Conservation (phyloP, 2,797 vertebrate genomes). For the Australoheros facetus region DNA sequence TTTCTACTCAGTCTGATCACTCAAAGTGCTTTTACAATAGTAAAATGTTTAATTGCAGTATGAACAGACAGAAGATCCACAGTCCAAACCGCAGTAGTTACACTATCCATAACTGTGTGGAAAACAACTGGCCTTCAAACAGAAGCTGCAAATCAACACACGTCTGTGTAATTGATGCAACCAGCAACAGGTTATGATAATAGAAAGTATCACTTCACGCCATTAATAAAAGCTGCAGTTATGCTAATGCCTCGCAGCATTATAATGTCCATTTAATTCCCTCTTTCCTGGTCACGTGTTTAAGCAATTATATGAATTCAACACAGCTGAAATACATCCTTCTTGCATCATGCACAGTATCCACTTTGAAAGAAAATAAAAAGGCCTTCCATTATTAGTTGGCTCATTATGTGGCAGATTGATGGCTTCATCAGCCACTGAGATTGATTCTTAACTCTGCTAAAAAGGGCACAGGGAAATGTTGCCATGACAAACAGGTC, state of each 20-base stretch:
- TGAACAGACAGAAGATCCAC: background rate
- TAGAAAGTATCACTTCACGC: background rate
- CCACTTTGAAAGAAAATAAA: constrained; percentile 6
- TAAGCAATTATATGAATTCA: background rate
- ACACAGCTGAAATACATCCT: constrained; percentile 12
- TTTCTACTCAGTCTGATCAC: too few relatives aligned
- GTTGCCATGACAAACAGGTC: constrained; percentile 63
- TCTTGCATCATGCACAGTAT: constrained; percentile 31
- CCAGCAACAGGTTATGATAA: background rate
- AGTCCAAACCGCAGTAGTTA: background rate
- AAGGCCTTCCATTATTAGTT: constrained; percentile 41
- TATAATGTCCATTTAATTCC: background rate
- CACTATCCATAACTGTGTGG: background rate
- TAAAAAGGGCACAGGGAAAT: constrained; percentile 63
- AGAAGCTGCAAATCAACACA: background rate
- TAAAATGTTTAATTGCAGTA: too few relatives aligned
- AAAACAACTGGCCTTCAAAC: background rate
- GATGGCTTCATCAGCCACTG: constrained; percentile 72
- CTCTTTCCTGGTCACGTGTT: constrained; percentile 2
- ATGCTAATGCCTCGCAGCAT: background rate
- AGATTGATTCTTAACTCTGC: constrained; percentile 68
- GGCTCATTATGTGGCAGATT: constrained; percentile 67
- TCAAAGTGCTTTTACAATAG: too few relatives aligned
- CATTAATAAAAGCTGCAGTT: background rate
- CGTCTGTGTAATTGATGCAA: background rate